A percentile compares a stretch with the other conserved stretches of the same genome.
Evolutionary conservation across 2,113 vertebrate genomes (phyloP).

Genomic region (Leptobrachium ailaonicum): DNA sequence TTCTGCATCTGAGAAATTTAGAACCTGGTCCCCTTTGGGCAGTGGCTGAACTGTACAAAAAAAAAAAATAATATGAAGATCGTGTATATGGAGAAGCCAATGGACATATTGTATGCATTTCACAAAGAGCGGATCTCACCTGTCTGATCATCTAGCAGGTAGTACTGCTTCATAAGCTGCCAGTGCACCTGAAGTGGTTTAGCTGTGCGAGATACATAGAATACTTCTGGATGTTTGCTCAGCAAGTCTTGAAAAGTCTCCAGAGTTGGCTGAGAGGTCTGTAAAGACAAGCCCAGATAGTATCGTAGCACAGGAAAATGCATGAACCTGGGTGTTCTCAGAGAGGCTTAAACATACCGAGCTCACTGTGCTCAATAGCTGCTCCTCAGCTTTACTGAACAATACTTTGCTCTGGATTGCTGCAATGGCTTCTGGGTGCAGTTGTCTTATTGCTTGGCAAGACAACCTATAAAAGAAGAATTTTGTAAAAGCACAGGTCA

Average conservation of each 20-base stretch:
- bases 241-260: slow-evolving; percentile 92
- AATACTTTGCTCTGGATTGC: slow-evolving; percentile 94
- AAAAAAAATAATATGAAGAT: neutral
- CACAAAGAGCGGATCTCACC: slow-evolving; percentile 62
- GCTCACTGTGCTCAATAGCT: slow-evolving; percentile 83
- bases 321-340: neutral
- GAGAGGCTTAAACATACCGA: slow-evolving; percentile 69
- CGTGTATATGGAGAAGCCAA: neutral
- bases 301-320: slow-evolving; percentile 1
- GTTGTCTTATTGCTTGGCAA: slow-evolving; percentile 94
- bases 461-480: slow-evolving; percentile 70
- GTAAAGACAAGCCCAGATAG: neutral
- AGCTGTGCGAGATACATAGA: slow-evolving; percentile 86
- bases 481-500: neutral
- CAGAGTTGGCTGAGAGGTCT: slow-evolving; percentile 91
- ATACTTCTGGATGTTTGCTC: slow-evolving; percentile 83
- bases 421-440: slow-evolving; percentile 92
- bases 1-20: slow-evolving; percentile 93
- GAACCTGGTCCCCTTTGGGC: slow-evolving; percentile 92
- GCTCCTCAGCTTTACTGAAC: slow-evolving; percentile 91
- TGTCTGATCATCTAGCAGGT: slow-evolving; percentile 91
- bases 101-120: neutral
- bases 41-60: slow-evolving; percentile 84
- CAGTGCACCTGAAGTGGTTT: slow-evolving; percentile 92
- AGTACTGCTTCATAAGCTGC: slow-evolving; percentile 96